Evolutionary conservation across 1,140 invertebrate species (phyloP).

Genomic region (Mylabris phalerata): DNA sequence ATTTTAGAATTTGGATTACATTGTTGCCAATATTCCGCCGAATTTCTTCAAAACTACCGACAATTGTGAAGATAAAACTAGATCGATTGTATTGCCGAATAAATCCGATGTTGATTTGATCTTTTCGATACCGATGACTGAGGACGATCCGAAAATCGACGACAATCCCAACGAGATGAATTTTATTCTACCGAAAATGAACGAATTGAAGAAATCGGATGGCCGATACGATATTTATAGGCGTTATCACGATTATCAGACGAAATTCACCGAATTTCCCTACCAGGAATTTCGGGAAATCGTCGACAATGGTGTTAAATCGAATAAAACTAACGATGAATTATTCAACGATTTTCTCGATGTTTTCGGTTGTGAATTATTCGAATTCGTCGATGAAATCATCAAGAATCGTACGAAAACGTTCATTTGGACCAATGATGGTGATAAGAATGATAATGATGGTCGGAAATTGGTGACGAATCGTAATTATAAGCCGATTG

Average conservation of each 20-base stretch:
- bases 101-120: constrained; percentile 21
- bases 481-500: constrained; percentile 14
- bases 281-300: constrained; percentile 27
- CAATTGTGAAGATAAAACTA: background rate
- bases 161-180: background rate
- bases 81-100: background rate
- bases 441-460: constrained; percentile 16
- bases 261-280: constrained; percentile 19
- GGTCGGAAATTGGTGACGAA: background rate
- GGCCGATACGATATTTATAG: background rate
- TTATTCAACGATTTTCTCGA: constrained; percentile 86
- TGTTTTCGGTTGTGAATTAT: constrained; percentile 77
- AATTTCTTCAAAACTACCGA: constrained; percentile 17
- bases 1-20: constrained; percentile 14
- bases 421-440: constrained; percentile 21
- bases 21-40: constrained; percentile 21
- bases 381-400: constrained; percentile 76
- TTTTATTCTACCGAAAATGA: constrained; percentile 9
- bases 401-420: constrained; percentile 61
- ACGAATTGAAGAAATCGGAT: background rate
- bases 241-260: constrained; percentile 22
- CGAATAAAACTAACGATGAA: constrained; percentile 61
- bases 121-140: constrained; percentile 26
- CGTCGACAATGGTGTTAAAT: constrained; percentile 30
- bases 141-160: constrained; percentile 24